Percentiles rank a stretch among this genome's conserved stretches.
These are phyloP conservation scores for Sclerodermus sp. DNA, from an alignment of 2,888 invertebrate species.

Conservation along the genomic window DNA sequence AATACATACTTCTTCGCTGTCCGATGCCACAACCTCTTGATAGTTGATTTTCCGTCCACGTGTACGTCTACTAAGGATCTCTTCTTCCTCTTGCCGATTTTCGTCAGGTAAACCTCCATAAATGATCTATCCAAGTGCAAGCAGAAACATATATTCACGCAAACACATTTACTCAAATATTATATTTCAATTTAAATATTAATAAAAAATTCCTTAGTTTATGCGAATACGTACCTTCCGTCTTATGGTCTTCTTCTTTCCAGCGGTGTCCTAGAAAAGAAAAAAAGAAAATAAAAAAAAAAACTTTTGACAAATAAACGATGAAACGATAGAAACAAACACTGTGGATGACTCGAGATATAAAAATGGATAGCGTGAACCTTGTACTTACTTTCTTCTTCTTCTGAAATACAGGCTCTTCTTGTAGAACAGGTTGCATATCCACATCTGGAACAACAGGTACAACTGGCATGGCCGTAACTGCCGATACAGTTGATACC, in stretches of 20 bases:
- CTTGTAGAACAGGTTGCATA: background rate
- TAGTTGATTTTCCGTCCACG: slow-evolving; percentile 76
- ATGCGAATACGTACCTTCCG: slow-evolving; percentile 24
- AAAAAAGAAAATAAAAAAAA: background rate
- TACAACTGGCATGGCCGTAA: too few relatives aligned
- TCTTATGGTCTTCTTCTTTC: slow-evolving; percentile 28
- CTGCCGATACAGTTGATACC: too few relatives aligned
- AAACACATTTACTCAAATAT: too few relatives aligned
- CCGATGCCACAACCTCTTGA: slow-evolving; percentile 74
- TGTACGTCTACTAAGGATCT: slow-evolving; percentile 68
- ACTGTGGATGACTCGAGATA: too few relatives aligned
- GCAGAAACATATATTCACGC: too few relatives aligned
- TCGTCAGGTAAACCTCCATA: slow-evolving; percentile 56
- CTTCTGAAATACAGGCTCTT: slow-evolving; percentile 14
- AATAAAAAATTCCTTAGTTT: background rate
- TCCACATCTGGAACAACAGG: too few relatives aligned
- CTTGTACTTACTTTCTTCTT: slow-evolving; percentile 24
- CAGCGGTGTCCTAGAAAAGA: slow-evolving; percentile 14
- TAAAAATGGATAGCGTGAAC: too few relatives aligned
- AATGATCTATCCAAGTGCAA: slow-evolving; percentile 43
- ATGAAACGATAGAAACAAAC: too few relatives aligned
- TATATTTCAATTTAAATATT: background rate
- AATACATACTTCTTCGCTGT: slow-evolving; percentile 71
- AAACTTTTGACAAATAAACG: background rate
- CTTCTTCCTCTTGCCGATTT: slow-evolving; percentile 59